Conservation (phyloP, 2,888 invertebrate genomes). For the Erebia palarica region DNA sequence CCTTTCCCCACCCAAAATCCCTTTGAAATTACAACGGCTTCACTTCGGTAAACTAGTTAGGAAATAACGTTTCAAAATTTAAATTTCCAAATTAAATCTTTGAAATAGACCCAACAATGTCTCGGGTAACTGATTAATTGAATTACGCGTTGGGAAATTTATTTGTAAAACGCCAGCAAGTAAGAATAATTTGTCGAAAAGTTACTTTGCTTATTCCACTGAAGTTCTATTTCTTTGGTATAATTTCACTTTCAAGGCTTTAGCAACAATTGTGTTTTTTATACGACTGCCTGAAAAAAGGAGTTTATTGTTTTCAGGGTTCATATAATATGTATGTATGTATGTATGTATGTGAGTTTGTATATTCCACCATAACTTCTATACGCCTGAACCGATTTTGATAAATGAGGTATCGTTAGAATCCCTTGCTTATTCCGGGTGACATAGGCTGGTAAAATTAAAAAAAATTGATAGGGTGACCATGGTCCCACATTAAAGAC, state of each 20-base stretch:
- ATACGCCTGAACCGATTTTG: no score
- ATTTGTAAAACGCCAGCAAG: slow-evolving; percentile 23
- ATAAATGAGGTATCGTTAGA: no score
- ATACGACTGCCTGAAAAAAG: no score
- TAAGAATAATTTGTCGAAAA: slow-evolving; percentile 12
- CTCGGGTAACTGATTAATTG: slow-evolving; percentile 24
- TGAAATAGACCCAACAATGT: slow-evolving; percentile 23
- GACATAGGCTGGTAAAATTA: no score
- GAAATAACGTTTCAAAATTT: slow-evolving; percentile 17
- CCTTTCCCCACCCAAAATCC: neutral
- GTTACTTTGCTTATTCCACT: slow-evolving; percentile 16
- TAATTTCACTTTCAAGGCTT: neutral
- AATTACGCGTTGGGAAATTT: slow-evolving; percentile 29
- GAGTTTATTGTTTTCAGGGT: no score
- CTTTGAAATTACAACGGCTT: slow-evolving; percentile 4
- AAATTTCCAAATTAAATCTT: slow-evolving; percentile 31
- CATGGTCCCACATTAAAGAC: no score
- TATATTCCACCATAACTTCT: no score
- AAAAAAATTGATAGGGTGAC: no score
- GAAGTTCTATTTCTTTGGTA: neutral
- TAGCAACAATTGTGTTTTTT: neutral
- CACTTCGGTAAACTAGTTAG: slow-evolving; percentile 14
- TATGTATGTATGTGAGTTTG: no score
- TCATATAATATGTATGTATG: no score
- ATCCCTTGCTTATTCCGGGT: no score